phyloP scores from a whole-genome alignment of 2,888 invertebrate species.

The Oscheius myriophilus region DNA sequence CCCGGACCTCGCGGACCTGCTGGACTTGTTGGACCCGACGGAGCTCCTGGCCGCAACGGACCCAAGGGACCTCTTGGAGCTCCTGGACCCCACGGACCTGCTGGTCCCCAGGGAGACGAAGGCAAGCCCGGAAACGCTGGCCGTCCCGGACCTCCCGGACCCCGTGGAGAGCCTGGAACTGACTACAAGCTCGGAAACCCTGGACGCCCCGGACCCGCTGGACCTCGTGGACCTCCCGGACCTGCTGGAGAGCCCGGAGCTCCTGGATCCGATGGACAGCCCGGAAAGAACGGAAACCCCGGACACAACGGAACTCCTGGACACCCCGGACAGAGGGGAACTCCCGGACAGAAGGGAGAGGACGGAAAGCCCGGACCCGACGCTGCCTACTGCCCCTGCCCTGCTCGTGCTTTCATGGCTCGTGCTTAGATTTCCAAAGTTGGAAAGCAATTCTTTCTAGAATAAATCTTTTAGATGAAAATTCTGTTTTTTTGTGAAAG shows the following conservation, averaged over 20 bases:
- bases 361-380: too few species aligned
- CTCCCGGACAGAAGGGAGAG: too few species aligned
- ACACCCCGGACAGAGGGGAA: too few species aligned
- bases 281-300: conserved; percentile 33
- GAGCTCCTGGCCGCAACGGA: conserved; percentile 45
- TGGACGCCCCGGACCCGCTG: conserved; percentile 49
- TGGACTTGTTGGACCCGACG: conserved; percentile 40
- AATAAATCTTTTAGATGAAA: too few species aligned
- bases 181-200: conserved; percentile 48
- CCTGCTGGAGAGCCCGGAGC: neutral
- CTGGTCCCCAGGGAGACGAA: conserved; percentile 49
- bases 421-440: too few species aligned
- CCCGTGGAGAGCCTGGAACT: conserved; percentile 46
- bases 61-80: conserved; percentile 44
- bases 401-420: too few species aligned
- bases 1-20: conserved; percentile 49
- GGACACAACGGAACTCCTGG: too few species aligned
- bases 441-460: too few species aligned
- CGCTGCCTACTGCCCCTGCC: too few species aligned
- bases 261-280: conserved; percentile 48
- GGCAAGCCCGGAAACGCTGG: conserved; percentile 51
- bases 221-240: conserved; percentile 50
- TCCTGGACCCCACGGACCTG: conserved; percentile 45
- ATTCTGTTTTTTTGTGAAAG: too few species aligned
- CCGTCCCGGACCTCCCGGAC: conserved; percentile 50